Base-by-base conservation (phyloP, 2,113 vertebrate species). In the Alces alces region DNA sequence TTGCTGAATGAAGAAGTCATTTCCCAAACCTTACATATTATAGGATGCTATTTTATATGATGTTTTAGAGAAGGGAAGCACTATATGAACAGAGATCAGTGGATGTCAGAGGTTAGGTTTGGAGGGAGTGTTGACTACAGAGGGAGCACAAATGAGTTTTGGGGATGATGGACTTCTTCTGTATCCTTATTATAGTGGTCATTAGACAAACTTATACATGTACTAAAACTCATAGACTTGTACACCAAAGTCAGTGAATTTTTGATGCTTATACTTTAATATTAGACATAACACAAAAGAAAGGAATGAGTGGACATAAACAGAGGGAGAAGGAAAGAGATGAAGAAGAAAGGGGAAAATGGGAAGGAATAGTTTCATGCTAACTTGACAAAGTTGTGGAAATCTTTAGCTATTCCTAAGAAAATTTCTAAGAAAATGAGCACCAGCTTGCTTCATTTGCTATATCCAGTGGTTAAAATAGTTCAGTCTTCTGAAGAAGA, bases 131-230 rank as follows among this genome's bases (percentile, higher is more conserved):
- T 28, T 57, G 58, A 28, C 23, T 30, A 16, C 16, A 47, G 19
- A 14, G 3, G 16, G 21, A 57, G 14, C 4, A 21, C 10, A 28
- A 7, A 7, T 11, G 25, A 45, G 19, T 16, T 50, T 79, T 50
- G 6, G 12, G 3, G 27, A 25, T 25, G 17, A 36, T 2, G 4
- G 3, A 47, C 33, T 14, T 58, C 17, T 39, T 25, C 6, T 10
- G 16, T 5, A 36, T 15, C 45, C 3, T 33, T 8, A 28, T 11
- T 3, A 2, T 7, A 23, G 19, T 13, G 6, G 8, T 54, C 27
- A 33, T 19, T n/a, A 61, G 27, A 7, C 12, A 55, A 92, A 95
- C 4, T 23, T 39, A 21, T 6, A 23, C 0, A 5, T 27, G 30
- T 17, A 8, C 50, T 61, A 55, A 76, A 84, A 45, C 25, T 61